Evolutionary conservation across 1,140 invertebrate species (phyloP).

Genomic region (Kradibia gibbosae): DNA sequence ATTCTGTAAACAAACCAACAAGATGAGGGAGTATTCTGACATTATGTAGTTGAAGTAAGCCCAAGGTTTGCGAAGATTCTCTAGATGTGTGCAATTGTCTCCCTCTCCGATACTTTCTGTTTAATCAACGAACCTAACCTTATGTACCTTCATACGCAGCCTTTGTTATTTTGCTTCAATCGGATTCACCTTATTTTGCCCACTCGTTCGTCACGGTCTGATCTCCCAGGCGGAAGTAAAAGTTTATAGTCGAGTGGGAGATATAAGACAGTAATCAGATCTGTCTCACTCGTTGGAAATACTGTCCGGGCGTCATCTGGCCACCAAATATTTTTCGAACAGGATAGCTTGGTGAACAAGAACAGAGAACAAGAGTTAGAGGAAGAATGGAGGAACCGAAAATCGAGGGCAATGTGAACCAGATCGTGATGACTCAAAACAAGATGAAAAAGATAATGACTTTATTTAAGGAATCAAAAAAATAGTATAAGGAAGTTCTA

Average conservation of each 20-base stretch:
- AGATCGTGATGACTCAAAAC: not conserved
- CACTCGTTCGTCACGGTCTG: not conserved
- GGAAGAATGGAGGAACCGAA: not conserved
- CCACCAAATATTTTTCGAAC: conserved; percentile 32
- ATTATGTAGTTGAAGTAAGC: not conserved
- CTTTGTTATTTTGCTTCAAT: conserved; percentile 37
- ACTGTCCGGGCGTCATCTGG: conserved; percentile 22
- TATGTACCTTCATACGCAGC: not conserved
- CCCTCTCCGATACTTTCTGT: not conserved
- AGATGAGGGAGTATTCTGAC: not conserved
- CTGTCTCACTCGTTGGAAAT: conserved; percentile 13
- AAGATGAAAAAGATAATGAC: not conserved
- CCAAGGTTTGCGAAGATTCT: not conserved
- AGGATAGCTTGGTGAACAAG: not conserved
- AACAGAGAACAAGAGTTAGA: not conserved
- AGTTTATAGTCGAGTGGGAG: conserved; percentile 17
- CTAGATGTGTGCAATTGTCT: not conserved
- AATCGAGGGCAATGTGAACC: not conserved
- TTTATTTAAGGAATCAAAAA: not conserved
- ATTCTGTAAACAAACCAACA: conserved; percentile 8
- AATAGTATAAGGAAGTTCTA: too few relatives aligned
- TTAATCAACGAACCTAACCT: conserved; percentile 35
- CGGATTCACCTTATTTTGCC: conserved; percentile 24
- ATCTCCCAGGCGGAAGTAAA: conserved; percentile 37
- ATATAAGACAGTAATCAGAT: conserved; percentile 38